Base-by-base conservation (phyloP, 2,888 invertebrate genomes). In the Furcula furcula region DNA sequence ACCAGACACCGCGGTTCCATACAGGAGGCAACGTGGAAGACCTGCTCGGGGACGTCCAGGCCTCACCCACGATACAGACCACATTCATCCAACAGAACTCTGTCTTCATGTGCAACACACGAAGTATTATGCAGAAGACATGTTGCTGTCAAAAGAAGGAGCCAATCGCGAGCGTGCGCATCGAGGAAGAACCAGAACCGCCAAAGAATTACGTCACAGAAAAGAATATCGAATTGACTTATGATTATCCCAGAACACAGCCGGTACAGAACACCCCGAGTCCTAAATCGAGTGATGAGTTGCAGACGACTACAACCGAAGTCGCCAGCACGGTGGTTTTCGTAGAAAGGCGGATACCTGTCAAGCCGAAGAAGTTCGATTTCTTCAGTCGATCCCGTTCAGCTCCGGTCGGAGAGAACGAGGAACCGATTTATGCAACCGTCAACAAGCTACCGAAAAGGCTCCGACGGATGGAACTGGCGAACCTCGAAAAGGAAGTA, bases 11-110 rank as follows among this genome's bases (percentile, higher is more conserved):
- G 31, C 69, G 82, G 22, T 89, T 89, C 66, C 83, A 83, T 55
- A 91, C 89, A 13, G 92, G 91, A 7, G 93, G 92, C 0, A 93
- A 93, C 60, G 79, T 94, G 22, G 93, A 94, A 52, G 92, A 93
- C 42, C 75, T 94, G 25, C 75, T 94, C 0, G 91, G 92, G 37
- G 93, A 94, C 42, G 93, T 93, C 4, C 92, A 93, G 63, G 89
- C 91, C 1, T 50, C 67, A 20, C 77, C 86, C 0, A 67, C 76
- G 0, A 77, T 86, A 48, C 86, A 86, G 39, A 84, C 87, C 2
- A 87, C 87, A 1, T 82, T 67, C 49, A 87, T 88, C 33, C 86
- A 88, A 52, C 86, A 88, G 45, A 89, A 89, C 50, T 88, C 89
- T 0, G 82, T 87, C 13, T 83, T 89, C 51, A 87, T 89, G 85